Evolutionary conservation across 2,113 vertebrate genomes (phyloP).

Genomic region (Smithornis capensis): DNA sequence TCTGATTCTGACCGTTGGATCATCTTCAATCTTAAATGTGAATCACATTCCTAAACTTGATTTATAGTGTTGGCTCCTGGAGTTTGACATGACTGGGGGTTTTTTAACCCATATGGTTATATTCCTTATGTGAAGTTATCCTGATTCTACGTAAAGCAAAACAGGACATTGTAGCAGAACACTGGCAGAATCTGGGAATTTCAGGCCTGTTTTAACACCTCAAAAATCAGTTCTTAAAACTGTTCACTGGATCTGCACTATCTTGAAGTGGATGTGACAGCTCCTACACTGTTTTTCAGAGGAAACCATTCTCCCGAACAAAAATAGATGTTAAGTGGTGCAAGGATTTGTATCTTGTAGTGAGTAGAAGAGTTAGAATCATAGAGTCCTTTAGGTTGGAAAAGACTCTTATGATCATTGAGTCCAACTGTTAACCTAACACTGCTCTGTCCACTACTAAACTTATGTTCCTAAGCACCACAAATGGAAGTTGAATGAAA

Average conservation of each 20-base stretch:
- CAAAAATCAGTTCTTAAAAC: background rate
- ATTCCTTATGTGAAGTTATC: background rate
- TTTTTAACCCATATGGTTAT: background rate
- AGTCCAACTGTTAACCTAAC: background rate
- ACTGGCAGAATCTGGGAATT: background rate
- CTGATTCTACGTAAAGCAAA: background rate
- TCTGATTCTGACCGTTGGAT: background rate
- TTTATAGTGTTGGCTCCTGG: background rate
- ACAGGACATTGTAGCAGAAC: background rate
- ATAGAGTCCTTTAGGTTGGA: background rate
- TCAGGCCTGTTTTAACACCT: background rate
- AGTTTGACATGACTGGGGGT: rapidly evolving
- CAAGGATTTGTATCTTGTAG: background rate
- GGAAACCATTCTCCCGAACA: background rate
- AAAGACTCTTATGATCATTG: background rate
- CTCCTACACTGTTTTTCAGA: background rate
- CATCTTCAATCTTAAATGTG: background rate
- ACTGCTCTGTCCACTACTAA: background rate
- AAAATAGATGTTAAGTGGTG: background rate
- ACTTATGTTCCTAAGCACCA: background rate
- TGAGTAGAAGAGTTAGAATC: background rate
- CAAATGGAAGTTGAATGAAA: background rate
- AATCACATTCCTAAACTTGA: background rate
- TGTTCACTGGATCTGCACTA: background rate
- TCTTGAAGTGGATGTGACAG: background rate